These are phyloP conservation scores for Casuarius casuarius DNA, from an alignment of 2,113 vertebrate genomes.

Conservation along the genomic window DNA sequence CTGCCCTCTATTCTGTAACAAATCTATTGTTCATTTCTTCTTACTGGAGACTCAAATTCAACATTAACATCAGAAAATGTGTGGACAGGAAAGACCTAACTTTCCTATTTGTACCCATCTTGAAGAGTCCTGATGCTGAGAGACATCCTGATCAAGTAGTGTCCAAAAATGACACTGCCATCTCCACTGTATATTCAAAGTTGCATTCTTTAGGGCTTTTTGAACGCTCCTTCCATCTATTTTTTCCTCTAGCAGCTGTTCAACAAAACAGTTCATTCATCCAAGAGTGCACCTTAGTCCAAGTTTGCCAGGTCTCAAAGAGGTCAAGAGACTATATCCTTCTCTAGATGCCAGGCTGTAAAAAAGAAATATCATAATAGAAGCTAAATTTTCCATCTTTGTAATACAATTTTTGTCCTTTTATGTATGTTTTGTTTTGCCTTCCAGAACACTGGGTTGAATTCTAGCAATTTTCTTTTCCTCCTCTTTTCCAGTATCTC, in stretches of 20 bases:
- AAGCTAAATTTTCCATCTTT: not conserved
- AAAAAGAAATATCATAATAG: not conserved
- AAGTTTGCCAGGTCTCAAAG: not conserved
- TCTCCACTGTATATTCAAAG: too few species aligned
- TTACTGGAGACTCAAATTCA: not conserved
- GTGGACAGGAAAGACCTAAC: not conserved
- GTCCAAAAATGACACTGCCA: too few species aligned
- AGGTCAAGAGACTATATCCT: not conserved
- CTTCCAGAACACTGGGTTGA: too few species aligned
- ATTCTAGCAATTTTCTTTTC: too few species aligned
- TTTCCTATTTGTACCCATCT: not conserved
- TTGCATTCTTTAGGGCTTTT: too few species aligned
- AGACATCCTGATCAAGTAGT: not conserved
- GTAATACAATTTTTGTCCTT: not conserved
- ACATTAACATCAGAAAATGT: accelerated
- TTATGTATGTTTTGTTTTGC: too few species aligned
- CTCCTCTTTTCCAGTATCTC: too few species aligned
- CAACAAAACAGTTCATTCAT: too few species aligned
- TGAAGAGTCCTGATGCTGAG: not conserved
- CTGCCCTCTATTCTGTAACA: not conserved
- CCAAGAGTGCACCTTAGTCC: not conserved
- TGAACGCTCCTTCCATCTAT: too few species aligned
- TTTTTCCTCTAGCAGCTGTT: too few species aligned
- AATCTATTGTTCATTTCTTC: not conserved
- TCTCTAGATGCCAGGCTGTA: not conserved